A percentile compares a stretch with the other conserved stretches of the same genome.
Conservation (phyloP, 2,797 vertebrate genomes). For the Rhabdomys pumilio region DNA sequence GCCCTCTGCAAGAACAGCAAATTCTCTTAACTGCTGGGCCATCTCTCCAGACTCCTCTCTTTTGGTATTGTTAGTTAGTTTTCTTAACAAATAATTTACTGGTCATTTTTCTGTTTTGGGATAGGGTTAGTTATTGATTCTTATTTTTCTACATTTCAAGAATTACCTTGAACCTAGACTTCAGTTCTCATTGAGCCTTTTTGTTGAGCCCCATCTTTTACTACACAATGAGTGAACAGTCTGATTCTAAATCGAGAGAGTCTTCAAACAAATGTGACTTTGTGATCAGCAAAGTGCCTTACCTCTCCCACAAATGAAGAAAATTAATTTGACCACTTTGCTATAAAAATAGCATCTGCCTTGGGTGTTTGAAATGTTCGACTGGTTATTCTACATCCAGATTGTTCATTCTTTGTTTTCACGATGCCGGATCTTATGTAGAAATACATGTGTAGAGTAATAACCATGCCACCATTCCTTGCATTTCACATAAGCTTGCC, state of each 20-base stretch:
- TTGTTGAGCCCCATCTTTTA: background rate
- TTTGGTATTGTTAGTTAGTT: background rate
- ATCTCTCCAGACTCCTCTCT: slow-evolving; percentile 12
- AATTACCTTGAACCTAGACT: background rate
- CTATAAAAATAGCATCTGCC: background rate
- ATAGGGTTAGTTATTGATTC: background rate
- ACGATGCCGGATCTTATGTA: background rate
- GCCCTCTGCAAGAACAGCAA: background rate
- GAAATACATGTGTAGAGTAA: slow-evolving; percentile 33
- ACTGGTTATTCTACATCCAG: background rate
- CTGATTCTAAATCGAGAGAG: background rate
- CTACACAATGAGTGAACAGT: background rate
- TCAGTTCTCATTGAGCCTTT: background rate
- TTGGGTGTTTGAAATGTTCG: slow-evolving; percentile 20
- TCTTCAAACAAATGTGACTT: background rate
- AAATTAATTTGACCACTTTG: slow-evolving; percentile 21
- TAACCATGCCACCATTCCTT: slow-evolving; percentile 47
- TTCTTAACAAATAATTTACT: background rate
- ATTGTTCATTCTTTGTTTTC: slow-evolving; percentile 32
- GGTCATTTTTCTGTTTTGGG: background rate
- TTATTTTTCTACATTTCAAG: background rate
- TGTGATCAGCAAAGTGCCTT: background rate
- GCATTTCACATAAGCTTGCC: background rate
- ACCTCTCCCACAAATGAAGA: slow-evolving; percentile 52
- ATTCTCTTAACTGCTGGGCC: background rate